Conservation (phyloP, 2,797 vertebrate genomes). For the Heterohyrax brucei region DNA sequence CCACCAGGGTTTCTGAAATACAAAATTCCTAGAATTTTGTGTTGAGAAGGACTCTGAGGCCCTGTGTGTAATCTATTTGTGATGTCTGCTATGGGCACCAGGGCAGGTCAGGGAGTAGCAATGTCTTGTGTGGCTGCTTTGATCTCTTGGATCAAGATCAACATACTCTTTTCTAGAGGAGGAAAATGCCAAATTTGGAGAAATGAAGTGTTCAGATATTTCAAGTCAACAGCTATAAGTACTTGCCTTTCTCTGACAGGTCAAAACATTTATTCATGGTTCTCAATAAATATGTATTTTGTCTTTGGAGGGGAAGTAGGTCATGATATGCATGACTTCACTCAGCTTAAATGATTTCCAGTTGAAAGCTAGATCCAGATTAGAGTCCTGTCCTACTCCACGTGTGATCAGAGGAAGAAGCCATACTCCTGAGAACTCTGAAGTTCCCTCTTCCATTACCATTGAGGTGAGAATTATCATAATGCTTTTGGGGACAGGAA, state of each 20-base stretch:
- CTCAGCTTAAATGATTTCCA: constrained; percentile 27
- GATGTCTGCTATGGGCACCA: not conserved
- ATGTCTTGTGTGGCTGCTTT: not conserved
- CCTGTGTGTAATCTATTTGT: not conserved
- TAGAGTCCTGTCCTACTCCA: not conserved
- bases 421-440: not conserved
- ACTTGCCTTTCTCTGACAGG: constrained; percentile 35
- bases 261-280: not conserved
- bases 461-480: fast-evolving
- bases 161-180: not conserved
- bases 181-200: constrained; percentile 15
- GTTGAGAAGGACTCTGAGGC: constrained; percentile 35
- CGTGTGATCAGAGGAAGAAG: not conserved
- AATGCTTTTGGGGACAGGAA: fast-evolving
- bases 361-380: not conserved
- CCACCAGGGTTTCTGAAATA: too few relatives aligned
- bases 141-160: constrained; percentile 43
- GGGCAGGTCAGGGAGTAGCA: not conserved
- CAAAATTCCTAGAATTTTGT: not conserved
- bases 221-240: not conserved
- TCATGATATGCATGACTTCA: not conserved
- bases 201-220: constrained; percentile 39
- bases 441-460: not conserved
- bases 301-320: not conserved
- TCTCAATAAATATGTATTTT: not conserved